Percentiles rank a stretch among this genome's conserved stretches.
phyloP scores from a whole-genome alignment of 2,113 vertebrate genomes.

The Mesoclemmys tuberculata region DNA sequence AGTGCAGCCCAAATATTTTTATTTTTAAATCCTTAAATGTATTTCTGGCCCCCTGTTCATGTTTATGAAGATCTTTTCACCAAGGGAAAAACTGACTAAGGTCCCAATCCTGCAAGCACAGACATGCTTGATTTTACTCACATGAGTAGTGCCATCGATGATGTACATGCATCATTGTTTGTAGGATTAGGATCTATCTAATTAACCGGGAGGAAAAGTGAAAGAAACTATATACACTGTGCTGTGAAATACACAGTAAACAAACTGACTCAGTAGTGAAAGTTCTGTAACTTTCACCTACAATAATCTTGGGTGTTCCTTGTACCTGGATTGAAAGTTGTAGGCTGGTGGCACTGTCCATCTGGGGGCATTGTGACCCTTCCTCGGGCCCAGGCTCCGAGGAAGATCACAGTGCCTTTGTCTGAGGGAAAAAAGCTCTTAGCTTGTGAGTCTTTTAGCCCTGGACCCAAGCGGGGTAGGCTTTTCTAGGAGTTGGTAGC shows the following conservation, averaged over 20 bases:
- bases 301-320: not conserved
- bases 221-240: conserved; percentile 8
- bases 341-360: too few species aligned
- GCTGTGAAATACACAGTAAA: not conserved
- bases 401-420: too few species aligned
- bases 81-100: not conserved
- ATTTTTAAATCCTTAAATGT: not conserved
- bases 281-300: not conserved
- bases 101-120: not conserved
- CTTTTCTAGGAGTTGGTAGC: too few species aligned
- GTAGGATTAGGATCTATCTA: not conserved
- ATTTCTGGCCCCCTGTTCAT: not conserved
- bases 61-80: not conserved
- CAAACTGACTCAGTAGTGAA: not conserved
- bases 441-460: too few species aligned
- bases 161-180: not conserved
- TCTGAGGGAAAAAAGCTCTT: too few species aligned
- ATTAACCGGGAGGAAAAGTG: not conserved
- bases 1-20: not conserved
- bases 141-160: not conserved
- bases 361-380: too few species aligned
- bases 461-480: too few species aligned
- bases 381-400: too few species aligned
- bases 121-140: not conserved
- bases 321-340: not conserved